Base-by-base conservation (phyloP, 2,888 invertebrate species). In the Oligia fasciuncula region DNA sequence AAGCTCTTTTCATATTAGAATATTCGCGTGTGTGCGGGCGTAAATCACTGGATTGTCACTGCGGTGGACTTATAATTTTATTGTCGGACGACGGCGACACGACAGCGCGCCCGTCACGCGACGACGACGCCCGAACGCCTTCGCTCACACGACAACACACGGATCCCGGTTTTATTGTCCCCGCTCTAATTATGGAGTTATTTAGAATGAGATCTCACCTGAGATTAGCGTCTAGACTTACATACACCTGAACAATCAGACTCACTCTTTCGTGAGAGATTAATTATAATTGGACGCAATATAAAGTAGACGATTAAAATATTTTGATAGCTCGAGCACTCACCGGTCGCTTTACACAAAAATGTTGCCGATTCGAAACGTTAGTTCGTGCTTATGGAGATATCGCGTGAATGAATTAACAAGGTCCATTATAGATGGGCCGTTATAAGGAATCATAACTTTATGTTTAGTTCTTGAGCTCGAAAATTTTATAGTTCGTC, bases 1-100 rank as follows among this genome's bases (percentile, higher is more conserved):
- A 95, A 94, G 94, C 93, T 93, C 94, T 93, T 94, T 95, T 93
- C 93, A 94, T 95, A 94, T 94, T 94, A 94, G 95, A 96, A 95
- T 95, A 96, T 95, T 96, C 94, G 96, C 96, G 96, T 96, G 96
- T 96, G 94, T 95, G 95, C 92, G 92, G 92, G 91, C 94, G 96
- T 97, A 97, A 97, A 97, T 97, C 96, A 97, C 95, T 94, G 95
- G 96, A 97, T 97, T 97, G 96, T 97, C 96, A 97, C 96, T 97
- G 95, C 93, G 95, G 95, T 90, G 93, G 95, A 96, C 95, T 97
- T 97, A 97, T 96, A 97, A 96, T 97, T 97, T 97, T 97, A 97
- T 95, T 97, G 96, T 97, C 96, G 96, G 94, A 94, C 92, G 94
- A 93, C 91, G 94, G 94, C 95, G 94, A 95, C 96, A 96, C 96